These are phyloP conservation scores for Chamaetylas fuelleborni DNA, from an alignment of 2,113 vertebrate genomes.

Conservation along the genomic window DNA sequence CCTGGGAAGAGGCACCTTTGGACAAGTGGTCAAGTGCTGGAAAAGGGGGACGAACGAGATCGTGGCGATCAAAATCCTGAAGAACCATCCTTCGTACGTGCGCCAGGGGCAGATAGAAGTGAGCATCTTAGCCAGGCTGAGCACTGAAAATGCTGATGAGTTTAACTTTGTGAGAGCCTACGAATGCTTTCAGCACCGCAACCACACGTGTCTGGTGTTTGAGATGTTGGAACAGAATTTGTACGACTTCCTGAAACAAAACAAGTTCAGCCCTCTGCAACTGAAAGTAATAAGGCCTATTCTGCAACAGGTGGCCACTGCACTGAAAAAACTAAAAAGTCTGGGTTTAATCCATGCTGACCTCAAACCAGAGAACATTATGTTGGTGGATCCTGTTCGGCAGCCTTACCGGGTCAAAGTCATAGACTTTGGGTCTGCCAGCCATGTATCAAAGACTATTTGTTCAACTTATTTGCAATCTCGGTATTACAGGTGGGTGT, in stretches of 20 bases:
- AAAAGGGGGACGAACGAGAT: slow-evolving; percentile 94
- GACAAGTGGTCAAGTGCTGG: slow-evolving; percentile 99
- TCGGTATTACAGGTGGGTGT: slow-evolving; percentile 96
- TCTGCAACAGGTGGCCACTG: slow-evolving; percentile 96
- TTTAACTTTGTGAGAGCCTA: slow-evolving; percentile 97
- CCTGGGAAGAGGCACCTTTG: slow-evolving; percentile 95
- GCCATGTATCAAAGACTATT: slow-evolving; percentile 98
- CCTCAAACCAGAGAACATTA: slow-evolving; percentile 99
- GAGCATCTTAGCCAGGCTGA: slow-evolving; percentile 93
- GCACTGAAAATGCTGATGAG: slow-evolving; percentile 95
- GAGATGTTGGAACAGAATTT: slow-evolving; percentile 99
- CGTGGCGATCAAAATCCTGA: slow-evolving; percentile 96
- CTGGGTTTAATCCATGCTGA: slow-evolving; percentile 99
- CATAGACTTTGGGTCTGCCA: slow-evolving; percentile 98
- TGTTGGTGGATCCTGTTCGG: slow-evolving; percentile 97
- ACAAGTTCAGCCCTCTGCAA: slow-evolving; percentile 97
- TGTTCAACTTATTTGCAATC: slow-evolving; percentile 99
- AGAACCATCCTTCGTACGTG: slow-evolving; percentile 97
- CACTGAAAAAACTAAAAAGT: slow-evolving; percentile 96
- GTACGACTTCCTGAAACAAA: slow-evolving; percentile 98
- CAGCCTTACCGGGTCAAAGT: slow-evolving; percentile 99
- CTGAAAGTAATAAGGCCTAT: slow-evolving; percentile 97
- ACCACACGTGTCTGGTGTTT: slow-evolving; percentile 96
- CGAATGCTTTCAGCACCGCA: slow-evolving; percentile 97
- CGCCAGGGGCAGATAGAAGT: slow-evolving; percentile 98